Conservation (phyloP, 1,140 invertebrate species). For the Geopemphigus sp. region DNA sequence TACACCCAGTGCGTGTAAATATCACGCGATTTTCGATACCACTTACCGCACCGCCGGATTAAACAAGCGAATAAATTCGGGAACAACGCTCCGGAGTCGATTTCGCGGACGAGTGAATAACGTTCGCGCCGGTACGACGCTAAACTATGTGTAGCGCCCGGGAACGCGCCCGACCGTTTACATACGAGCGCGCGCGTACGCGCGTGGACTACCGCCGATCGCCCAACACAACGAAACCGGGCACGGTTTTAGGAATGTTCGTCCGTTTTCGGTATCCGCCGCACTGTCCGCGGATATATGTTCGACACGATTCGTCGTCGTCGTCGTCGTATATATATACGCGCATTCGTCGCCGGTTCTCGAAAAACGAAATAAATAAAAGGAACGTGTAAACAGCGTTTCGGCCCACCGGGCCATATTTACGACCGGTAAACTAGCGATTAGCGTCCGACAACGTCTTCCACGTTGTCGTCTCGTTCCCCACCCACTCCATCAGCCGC, state of each 20-base stretch:
- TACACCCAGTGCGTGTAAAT: too few relatives aligned
- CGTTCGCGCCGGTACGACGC: not conserved
- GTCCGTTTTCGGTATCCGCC: too few relatives aligned
- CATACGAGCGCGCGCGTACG: not conserved
- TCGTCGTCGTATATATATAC: not conserved
- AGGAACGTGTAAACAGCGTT: conserved; percentile 38
- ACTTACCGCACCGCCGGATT: too few relatives aligned
- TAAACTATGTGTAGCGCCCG: not conserved
- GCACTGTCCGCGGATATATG: too few relatives aligned
- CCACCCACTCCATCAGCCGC: too few relatives aligned
- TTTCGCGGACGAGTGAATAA: too few relatives aligned
- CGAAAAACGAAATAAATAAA: conserved; percentile 15
- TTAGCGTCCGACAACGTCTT: conserved; percentile 34
- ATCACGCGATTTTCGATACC: too few relatives aligned
- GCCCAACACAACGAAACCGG: conserved; percentile 6
- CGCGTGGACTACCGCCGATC: not conserved
- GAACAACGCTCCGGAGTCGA: too few relatives aligned
- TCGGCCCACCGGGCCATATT: conserved; percentile 19
- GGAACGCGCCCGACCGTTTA: conserved; percentile 8
- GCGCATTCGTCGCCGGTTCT: not conserved
- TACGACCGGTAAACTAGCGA: conserved; percentile 26
- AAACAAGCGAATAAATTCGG: too few relatives aligned
- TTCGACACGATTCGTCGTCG: too few relatives aligned
- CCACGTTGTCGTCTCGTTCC: conserved; percentile 17
- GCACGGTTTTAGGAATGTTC: not conserved